phyloP scores from a whole-genome alignment of 2,113 vertebrate genomes.

The Syngnathoides biaculeatus region DNA sequence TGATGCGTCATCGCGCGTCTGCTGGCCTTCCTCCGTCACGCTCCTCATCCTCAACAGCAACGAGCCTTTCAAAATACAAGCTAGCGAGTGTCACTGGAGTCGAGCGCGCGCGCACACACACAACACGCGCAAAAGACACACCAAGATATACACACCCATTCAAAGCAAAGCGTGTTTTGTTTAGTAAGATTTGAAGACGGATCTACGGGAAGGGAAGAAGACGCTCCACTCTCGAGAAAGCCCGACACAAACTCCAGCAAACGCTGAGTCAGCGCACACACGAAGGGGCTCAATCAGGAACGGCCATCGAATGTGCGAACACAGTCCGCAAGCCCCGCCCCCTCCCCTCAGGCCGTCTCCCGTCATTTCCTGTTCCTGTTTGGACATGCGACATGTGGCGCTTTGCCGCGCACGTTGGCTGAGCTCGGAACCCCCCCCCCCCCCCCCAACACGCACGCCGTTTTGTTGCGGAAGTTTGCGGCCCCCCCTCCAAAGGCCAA shows the following conservation, averaged over 20 bases:
- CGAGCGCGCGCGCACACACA: too few relatives aligned
- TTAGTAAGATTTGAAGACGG: neutral
- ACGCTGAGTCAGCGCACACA: neutral
- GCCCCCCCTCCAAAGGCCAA: neutral
- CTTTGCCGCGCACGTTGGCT: neutral
- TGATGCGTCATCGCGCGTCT: neutral
- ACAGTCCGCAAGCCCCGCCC: neutral
- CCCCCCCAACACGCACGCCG: neutral
- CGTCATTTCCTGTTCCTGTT: conserved; percentile 5
- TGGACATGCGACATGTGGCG: conserved; percentile 5
- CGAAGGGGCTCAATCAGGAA: neutral
- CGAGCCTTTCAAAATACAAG: neutral
- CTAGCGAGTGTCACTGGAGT: neutral
- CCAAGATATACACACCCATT: too few relatives aligned
- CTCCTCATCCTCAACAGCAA: neutral
- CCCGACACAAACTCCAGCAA: neutral
- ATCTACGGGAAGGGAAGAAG: conserved; percentile 2
- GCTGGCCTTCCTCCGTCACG: neutral
- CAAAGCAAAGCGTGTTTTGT: neutral
- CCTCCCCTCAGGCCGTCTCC: conserved; percentile 6
- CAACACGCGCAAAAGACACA: neutral
- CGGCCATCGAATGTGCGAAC: too few relatives aligned
- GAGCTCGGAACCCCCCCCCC: neutral
- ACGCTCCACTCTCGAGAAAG: neutral
- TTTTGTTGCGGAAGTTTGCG: neutral